Evolutionary conservation across 1,140 invertebrate species (phyloP), one percentile per base, ranked within the genome.

Genomic region (Listronotus bonariensis): DNA sequence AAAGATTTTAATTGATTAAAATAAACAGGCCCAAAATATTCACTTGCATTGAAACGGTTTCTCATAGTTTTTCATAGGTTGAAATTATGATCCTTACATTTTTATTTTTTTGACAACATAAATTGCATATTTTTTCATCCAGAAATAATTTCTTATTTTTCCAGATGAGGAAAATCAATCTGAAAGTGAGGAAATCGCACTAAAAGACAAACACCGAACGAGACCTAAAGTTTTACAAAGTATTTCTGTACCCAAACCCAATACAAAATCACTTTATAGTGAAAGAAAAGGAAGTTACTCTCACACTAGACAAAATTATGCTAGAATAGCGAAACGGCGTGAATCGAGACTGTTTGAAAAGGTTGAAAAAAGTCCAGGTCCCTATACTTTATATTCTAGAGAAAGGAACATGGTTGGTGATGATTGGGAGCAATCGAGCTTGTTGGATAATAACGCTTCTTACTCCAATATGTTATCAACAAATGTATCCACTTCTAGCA

Each of bases 181-280:
- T 9, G 74, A 72, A 61, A 69, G 52, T 38, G 74, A 74, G 18
- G 74, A 76, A 41, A 66, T 76, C 7, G 76, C 74, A 0, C 56
- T 76, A 9, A 77, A 77, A 49, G 76, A 77, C 36, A 76, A 77
- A 51, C 74, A 77, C 46, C 58, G 74, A 14, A 67, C 68, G 17
- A 71, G 68, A 58, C 68, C 57, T 1, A 67, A 67, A 41, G 56
- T 31, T 26, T 41, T 49, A 20, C 51, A 68, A 45, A 60, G 34
- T 17, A 3, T 59, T 46, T 10, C 40, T 3, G 38, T 63, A 6
- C 55, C 59, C 9, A 62, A 62, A 43, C 26, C 32, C 32, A 43
- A 54, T 18, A 20, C 46, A 18, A 68, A 65, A 40, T 69, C 66
- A 2, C 41, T 71, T 4, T 73, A 68, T 52, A 73, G 61, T 51